A percentile compares a stretch with the other conserved stretches of the same genome.
Evolutionary conservation across 2,888 invertebrate species (phyloP).

Genomic region (Nematopogon swammerdamellus): DNA sequence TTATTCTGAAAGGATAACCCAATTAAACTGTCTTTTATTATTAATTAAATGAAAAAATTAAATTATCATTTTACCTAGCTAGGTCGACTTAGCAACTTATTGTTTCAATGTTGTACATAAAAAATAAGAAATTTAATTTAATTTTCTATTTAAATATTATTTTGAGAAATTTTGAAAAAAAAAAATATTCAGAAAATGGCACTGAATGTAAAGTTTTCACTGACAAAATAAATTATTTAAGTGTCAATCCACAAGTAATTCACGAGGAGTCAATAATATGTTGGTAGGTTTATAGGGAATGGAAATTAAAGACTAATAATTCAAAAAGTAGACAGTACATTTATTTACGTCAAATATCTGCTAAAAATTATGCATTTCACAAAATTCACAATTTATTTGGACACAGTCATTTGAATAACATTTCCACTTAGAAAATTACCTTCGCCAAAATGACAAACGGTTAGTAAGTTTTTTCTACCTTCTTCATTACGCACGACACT

Average conservation of each 20-base stretch:
- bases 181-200: too few relatives aligned
- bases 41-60: neutral
- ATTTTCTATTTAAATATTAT: too few relatives aligned
- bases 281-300: too few relatives aligned
- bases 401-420: neutral
- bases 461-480: neutral
- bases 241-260: too few relatives aligned
- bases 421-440: neutral
- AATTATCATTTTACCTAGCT: too few relatives aligned
- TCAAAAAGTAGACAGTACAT: neutral
- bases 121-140: too few relatives aligned
- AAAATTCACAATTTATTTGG: neutral
- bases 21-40: slow-evolving; percentile 14
- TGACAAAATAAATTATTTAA: too few relatives aligned
- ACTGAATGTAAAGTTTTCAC: too few relatives aligned
- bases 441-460: neutral
- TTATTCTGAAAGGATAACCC: slow-evolving; percentile 43
- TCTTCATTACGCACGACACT: neutral
- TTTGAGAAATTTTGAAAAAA: too few relatives aligned
- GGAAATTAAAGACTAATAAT: neutral
- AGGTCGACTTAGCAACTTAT: too few relatives aligned
- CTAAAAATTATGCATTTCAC: neutral
- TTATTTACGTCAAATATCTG: neutral
- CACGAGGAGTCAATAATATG: too few relatives aligned
- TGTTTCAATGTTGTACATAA: too few relatives aligned